phyloP scores from a whole-genome alignment of 2,113 vertebrate genomes.

The Mormoops blainvillei region DNA sequence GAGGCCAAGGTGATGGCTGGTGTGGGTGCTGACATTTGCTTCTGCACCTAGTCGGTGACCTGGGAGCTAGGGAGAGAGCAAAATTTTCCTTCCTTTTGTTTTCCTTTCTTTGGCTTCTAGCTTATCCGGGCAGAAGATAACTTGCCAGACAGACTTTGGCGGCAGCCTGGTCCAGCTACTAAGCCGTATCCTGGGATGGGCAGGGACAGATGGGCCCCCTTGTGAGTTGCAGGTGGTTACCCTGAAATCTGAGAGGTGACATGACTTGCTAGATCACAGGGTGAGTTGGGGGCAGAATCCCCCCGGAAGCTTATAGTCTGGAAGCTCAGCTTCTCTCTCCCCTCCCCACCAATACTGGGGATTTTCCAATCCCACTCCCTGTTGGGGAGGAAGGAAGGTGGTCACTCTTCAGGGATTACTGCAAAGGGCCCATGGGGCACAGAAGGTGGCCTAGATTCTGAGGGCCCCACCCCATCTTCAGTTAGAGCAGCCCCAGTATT shows the following conservation, averaged over 20 bases:
- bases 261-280: neutral
- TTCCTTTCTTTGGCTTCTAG: neutral
- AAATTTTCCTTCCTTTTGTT: neutral
- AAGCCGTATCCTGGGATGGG: neutral
- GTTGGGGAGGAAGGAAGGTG: neutral
- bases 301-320: neutral
- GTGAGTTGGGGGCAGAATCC: neutral
- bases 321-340: neutral
- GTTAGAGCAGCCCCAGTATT: neutral
- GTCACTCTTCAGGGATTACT: neutral
- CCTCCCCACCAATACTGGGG: neutral
- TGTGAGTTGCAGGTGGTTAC: neutral
- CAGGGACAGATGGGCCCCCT: neutral
- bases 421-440: accelerated
- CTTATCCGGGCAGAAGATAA: neutral
- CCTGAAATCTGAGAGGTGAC: neutral
- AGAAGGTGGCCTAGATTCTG: neutral
- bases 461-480: neutral
- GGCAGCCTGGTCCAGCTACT: neutral
- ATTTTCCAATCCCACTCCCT: neutral
- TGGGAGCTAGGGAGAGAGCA: neutral
- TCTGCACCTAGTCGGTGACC: neutral
- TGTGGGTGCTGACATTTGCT: neutral
- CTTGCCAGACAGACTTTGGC: neutral
- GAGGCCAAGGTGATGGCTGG: neutral